Evolutionary conservation across 2,888 invertebrate species (phyloP), one percentile per base, ranked within the genome.

Genomic region (Poecilobothrus nobilitatus): DNA sequence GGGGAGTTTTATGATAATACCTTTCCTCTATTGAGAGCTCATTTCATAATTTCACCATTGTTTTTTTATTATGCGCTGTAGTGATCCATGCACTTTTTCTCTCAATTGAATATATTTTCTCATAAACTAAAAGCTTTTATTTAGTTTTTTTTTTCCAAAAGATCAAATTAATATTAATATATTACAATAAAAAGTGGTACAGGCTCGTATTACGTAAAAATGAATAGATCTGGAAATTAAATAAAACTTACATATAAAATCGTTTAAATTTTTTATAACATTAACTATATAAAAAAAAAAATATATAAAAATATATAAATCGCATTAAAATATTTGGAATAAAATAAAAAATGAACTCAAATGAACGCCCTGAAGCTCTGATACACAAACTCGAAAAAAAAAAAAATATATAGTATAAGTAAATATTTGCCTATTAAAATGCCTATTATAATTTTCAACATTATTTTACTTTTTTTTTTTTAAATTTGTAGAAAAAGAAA

Each of bases 301-400:
- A 15, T n/a, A 18, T 18, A 53, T 18, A 15, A 53, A 53, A 53
- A 44, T 10, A 10, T 44, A 3, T 15, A 44, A 44, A 12, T 53
- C 53, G 15, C 2, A 37, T 37, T 10, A 37, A 37, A 37, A 37
- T 7, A 37, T 8, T 27, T 10, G 37, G 12, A 53, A 53, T 53
- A 9, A 53, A 53, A 53, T 18, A 8, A 53, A 53, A 53, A 53
- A 53, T 53, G 53, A n/a, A 53, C 53, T 53, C 53, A 53, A 53
- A 53, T 53, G 53, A 53, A 53, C 53, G 53, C 53, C 53, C 53
- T 53, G 53, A 53, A 53, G 53, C 53, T 53, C 53, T 53, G 53
- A 53, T 53, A 53, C 53, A 53, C 53, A 12, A 53, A 53, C 7
- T 2, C 1, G 18, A 53, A 2, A 15, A 53, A 12, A 53, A 53